These are phyloP conservation scores for Malacosoma neustria DNA, from an alignment of 2,888 invertebrate species.

Conservation along the genomic window DNA sequence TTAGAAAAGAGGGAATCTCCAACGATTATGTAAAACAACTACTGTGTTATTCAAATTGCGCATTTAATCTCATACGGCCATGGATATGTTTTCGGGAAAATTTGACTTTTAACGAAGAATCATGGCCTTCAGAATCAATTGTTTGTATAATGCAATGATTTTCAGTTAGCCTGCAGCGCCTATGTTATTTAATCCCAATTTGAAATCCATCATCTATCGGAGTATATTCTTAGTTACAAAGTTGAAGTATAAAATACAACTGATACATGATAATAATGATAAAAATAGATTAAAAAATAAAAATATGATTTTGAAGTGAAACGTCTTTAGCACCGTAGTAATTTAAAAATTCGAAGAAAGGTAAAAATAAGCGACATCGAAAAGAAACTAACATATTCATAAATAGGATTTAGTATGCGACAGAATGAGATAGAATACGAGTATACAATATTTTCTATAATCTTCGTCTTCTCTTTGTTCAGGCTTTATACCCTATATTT, in stretches of 20 bases:
- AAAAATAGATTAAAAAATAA: too few relatives aligned
- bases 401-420: background rate
- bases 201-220: too few relatives aligned
- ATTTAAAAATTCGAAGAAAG: background rate
- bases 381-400: background rate
- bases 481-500: too few relatives aligned
- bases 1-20: background rate
- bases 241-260: too few relatives aligned
- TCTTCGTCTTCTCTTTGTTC: too few relatives aligned
- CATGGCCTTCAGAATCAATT: background rate
- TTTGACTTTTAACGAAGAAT: background rate
- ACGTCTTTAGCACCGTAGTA: background rate
- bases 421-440: background rate
- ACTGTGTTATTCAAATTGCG: background rate
- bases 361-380: background rate
- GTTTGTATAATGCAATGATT: background rate
- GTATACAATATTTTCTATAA: too few relatives aligned
- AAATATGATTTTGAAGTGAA: background rate
- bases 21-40: too few relatives aligned
- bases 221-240: too few relatives aligned
- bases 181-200: too few relatives aligned
- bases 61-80: background rate
- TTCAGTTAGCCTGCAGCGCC: background rate
- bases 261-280: too few relatives aligned
- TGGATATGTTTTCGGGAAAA: background rate